A percentile compares a stretch with the other conserved stretches of the same genome.
These are phyloP conservation scores for Helobdella robusta DNA, from an alignment of 2,888 invertebrate species.

Conservation along the genomic window DNA sequence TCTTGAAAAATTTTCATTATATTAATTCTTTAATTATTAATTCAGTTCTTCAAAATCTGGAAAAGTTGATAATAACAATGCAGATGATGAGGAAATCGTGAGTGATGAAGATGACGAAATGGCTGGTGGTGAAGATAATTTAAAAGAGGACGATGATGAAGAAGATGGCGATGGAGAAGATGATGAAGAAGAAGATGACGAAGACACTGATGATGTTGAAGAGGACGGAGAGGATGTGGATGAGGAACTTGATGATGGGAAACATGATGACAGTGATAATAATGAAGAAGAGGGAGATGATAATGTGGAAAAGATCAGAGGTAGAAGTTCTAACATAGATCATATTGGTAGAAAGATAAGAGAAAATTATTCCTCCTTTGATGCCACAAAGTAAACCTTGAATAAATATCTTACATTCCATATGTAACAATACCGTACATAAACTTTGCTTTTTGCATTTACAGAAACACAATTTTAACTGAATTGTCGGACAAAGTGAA, in stretches of 20 bases:
- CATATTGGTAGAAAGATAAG: neutral
- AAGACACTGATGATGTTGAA: neutral
- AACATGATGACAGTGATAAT: neutral
- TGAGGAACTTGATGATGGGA: neutral
- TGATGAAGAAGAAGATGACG: no score
- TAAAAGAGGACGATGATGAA: no score
- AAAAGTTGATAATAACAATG: no score
- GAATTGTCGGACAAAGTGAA: neutral
- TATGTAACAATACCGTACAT: neutral
- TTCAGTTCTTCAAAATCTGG: no score
- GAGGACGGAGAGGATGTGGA: neutral
- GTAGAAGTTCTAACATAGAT: neutral
- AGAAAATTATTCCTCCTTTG: neutral
- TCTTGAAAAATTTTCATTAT: no score
- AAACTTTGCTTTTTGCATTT: neutral
- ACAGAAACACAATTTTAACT: no score
- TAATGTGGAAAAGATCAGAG: neutral
- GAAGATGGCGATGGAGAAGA: neutral
- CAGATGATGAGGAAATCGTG: slow-evolving; percentile 3
- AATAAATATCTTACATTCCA: no score
- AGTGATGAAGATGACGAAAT: slow-evolving; percentile 9
- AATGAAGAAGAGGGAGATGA: neutral
- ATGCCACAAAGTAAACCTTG: no score
- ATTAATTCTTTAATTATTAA: no score
- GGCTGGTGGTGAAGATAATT: neutral